Evolutionary conservation across 2,797 vertebrate genomes (phyloP).

Genomic region (Spondyliosoma cantharus): DNA sequence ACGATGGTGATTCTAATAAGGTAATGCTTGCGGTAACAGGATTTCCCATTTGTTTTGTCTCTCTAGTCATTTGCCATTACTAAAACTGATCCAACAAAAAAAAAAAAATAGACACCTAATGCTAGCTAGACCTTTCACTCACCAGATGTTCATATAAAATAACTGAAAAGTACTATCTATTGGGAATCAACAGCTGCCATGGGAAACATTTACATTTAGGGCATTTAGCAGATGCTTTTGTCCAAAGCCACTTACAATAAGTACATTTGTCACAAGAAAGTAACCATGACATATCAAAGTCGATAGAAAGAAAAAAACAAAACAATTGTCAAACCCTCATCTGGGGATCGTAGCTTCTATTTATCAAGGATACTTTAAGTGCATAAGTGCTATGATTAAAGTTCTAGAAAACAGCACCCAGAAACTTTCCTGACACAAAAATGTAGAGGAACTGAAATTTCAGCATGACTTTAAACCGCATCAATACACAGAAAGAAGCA

Average conservation of each 20-base stretch:
- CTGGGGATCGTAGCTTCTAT: no score
- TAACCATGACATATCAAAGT: no score
- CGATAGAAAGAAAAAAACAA: no score
- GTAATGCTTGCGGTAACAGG: not conserved
- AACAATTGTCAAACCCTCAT: no score
- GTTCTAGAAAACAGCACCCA: not conserved
- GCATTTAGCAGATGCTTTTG: no score
- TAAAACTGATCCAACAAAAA: not conserved
- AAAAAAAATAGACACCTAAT: not conserved
- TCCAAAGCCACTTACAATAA: no score
- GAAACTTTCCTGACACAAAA: not conserved
- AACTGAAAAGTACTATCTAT: not conserved
- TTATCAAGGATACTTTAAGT: no score
- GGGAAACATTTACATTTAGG: not conserved
- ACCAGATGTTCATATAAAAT: not conserved
- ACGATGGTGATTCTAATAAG: not conserved
- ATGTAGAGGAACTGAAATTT: not conserved
- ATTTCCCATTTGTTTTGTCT: not conserved
- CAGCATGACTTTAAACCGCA: not conserved
- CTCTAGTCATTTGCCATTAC: not conserved
- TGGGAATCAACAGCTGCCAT: not conserved
- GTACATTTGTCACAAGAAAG: no score
- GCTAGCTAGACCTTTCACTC: not conserved
- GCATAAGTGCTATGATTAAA: no score
- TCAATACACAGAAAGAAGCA: no score